phyloP scores from a whole-genome alignment of 2,888 invertebrate genomes.

The Campaea margaritaria region DNA sequence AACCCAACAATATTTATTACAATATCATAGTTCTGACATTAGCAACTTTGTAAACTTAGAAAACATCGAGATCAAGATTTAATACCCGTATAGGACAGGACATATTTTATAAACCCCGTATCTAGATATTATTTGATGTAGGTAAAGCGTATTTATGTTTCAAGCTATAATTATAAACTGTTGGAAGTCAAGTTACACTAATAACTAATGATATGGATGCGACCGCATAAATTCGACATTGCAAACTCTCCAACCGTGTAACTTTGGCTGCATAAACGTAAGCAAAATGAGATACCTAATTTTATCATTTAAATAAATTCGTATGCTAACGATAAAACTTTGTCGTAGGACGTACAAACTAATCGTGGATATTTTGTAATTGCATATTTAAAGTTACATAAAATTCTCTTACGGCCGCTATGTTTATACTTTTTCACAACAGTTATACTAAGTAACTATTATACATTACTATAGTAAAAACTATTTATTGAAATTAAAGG shows the following conservation, averaged over 20 bases:
- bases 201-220: constrained; percentile 70
- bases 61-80: no score
- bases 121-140: background rate
- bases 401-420: constrained; percentile 38
- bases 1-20: no score
- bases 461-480: constrained; percentile 52
- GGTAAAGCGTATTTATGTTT: constrained; percentile 1
- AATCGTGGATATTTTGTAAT: constrained; percentile 30
- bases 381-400: no score
- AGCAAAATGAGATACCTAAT: constrained; percentile 28
- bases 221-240: constrained; percentile 63
- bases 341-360: constrained; percentile 36
- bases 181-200: constrained; percentile 57
- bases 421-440: constrained; percentile 30
- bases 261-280: constrained; percentile 19
- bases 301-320: constrained; percentile 42
- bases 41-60: background rate
- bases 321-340: constrained; percentile 55
- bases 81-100: no score
- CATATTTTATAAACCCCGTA: background rate
- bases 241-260: constrained; percentile 39
- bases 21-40: background rate
- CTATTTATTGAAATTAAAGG: constrained; percentile 49
- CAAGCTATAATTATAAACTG: constrained; percentile 49
- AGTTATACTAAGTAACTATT: constrained; percentile 45